Base-by-base conservation (phyloP, 1,140 invertebrate species). In the Penaeus chinensis region DNA sequence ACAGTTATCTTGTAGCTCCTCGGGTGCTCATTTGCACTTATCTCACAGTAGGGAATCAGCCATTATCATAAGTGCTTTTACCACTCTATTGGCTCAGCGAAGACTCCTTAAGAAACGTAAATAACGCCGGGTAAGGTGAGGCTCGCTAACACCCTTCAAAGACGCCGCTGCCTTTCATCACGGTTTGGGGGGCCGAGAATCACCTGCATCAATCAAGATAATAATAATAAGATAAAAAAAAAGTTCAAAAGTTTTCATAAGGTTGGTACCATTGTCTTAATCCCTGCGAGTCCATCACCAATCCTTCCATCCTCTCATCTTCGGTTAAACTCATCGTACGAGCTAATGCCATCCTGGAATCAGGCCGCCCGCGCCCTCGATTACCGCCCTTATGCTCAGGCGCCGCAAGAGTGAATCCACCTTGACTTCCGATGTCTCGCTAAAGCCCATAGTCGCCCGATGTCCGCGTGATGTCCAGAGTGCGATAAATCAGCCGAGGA, bases 401-500 rank as follows among this genome's bases (percentile, higher is more conserved):
- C 22, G n/a, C 37, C 80, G 61, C 69, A 88, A 88, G 63, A 78
- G 80, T 79, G 74, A 83, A 65, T 78, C 37, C 54, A 3, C 47
- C 74, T 63, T 27, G 20, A 32, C 80, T 18, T 24, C 47, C 60
- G 47, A 27, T 24, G 42, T 10, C 27, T 8, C 42, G 60, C 61
- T 77, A 20, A 78, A 66, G 60, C 60, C 81, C 27, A 76, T 76
- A 77, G 74, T 78, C 66, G 61, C 81, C 54, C 47, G 37, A 32
- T 65, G 78, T 81, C 60, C 54, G 77, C 76, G 22, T 65, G 60
- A 89, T 89, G 88, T 89, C 88, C 37, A 54, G 22, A 32, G 37
- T 32, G 47, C 82, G 47, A 89, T 89, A 89, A 89, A 89, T 89
- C 88, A 89, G 88, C 22, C 2, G n/a, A 8, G n/a, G 76, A 82